phyloP scores from a whole-genome alignment of 92 coral and sea anemone species.

The Parazoanthus atlanticus region DNA sequence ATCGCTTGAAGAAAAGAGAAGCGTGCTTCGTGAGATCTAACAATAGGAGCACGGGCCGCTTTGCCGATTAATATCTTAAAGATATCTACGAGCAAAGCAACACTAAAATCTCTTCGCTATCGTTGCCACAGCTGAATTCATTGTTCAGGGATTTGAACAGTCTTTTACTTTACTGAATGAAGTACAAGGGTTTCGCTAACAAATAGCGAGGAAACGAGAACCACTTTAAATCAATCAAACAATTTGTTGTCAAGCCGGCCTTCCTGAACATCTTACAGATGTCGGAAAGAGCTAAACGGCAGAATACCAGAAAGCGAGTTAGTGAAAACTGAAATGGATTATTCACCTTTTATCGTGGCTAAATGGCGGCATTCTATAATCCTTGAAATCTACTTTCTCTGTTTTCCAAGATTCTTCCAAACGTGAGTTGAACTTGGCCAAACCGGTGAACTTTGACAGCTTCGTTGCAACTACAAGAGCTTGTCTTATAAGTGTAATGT shows the following conservation, averaged over 20 bases:
- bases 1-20: neutral
- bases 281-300: neutral
- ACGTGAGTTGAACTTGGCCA: constrained; percentile 8
- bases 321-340: neutral
- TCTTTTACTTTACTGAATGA: neutral
- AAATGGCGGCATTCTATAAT: constrained; percentile 27
- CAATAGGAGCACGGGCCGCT: neutral
- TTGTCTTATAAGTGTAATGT: neutral
- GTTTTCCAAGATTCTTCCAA: neutral
- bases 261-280: neutral
- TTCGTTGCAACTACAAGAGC: neutral
- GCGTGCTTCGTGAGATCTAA: neutral
- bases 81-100: neutral
- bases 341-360: constrained; percentile 23
- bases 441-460: constrained; percentile 9
- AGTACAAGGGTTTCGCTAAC: neutral
- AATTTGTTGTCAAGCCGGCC: neutral
- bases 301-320: neutral
- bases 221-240: neutral
- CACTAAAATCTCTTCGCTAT: neutral
- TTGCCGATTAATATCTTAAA: neutral
- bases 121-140: neutral
- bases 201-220: neutral
- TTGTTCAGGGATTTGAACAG: no score
- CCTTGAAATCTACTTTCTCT: neutral